A percentile compares a stretch with the other conserved stretches of the same genome.
These are phyloP conservation scores for Camptogramma bilineatum DNA, from an alignment of 2,888 invertebrate genomes.

Conservation along the genomic window DNA sequence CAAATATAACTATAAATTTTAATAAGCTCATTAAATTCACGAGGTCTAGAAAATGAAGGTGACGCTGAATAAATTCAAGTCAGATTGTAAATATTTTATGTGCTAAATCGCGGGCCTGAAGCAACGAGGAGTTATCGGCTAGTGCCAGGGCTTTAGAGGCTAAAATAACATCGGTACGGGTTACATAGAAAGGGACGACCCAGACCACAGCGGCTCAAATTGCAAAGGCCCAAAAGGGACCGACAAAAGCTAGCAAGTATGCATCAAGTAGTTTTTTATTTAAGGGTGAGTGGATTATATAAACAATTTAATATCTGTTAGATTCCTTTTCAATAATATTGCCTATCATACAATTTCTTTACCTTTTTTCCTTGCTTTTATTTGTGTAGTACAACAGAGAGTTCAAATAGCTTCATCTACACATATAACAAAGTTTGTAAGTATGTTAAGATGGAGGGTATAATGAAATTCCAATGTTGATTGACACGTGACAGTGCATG, in stretches of 20 bases:
- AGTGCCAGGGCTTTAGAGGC: constrained; percentile 36
- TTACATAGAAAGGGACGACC: constrained; percentile 40
- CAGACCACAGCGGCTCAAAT: constrained; percentile 31
- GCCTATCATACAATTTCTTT: too few species aligned
- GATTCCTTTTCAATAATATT: too few species aligned
- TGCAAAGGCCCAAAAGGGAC: constrained; percentile 32
- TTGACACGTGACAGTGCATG: too few species aligned
- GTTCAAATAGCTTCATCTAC: too few species aligned
- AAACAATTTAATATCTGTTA: too few species aligned
- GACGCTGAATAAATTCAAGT: constrained; percentile 36
- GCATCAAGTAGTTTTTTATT: constrained; percentile 31
- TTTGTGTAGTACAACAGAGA: too few species aligned
- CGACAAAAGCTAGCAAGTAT: constrained; percentile 25
- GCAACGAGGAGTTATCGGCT: constrained; percentile 27
- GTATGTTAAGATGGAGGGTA: too few species aligned
- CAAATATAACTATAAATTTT: constrained; percentile 25
- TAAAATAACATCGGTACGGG: constrained; percentile 34
- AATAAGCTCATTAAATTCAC: constrained; percentile 31
- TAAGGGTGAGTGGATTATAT: not conserved
- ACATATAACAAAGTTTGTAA: too few species aligned
- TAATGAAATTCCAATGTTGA: too few species aligned
- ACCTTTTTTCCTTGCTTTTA: too few species aligned
- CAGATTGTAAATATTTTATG: constrained; percentile 43
- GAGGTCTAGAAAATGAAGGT: constrained; percentile 29
- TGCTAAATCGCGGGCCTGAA: constrained; percentile 18